These are phyloP conservation scores for Aphelocoma coerulescens DNA, from an alignment of 2,113 vertebrate genomes.

Conservation along the genomic window DNA sequence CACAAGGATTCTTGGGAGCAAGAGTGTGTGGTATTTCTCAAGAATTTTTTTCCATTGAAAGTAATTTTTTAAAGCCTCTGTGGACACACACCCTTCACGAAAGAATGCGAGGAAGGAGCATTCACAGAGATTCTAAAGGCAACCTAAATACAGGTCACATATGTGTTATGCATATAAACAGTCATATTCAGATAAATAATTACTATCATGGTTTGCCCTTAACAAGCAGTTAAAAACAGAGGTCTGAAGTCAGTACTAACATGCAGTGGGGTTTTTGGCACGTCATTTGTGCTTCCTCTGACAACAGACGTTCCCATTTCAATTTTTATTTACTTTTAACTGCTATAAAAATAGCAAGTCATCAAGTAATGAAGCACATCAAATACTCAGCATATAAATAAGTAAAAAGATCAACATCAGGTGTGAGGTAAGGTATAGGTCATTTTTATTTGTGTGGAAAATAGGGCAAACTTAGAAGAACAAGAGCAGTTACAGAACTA, in stretches of 20 bases:
- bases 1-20: neutral
- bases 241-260: neutral
- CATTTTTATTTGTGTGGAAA: neutral
- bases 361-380: neutral
- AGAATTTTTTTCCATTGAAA: neutral
- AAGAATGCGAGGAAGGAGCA: neutral
- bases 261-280: neutral
- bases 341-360: neutral
- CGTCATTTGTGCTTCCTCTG: neutral
- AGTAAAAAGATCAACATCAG: neutral
- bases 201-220: neutral
- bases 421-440: neutral
- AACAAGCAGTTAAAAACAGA: neutral
- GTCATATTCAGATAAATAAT: neutral
- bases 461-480: neutral
- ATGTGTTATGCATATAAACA: neutral
- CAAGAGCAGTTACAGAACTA: neutral
- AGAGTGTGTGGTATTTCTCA: neutral
- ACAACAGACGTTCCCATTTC: neutral
- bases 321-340: neutral
- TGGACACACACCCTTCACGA: neutral
- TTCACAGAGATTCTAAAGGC: neutral
- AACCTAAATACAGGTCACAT: neutral
- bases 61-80: neutral
- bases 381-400: neutral